A percentile compares a stretch with the other conserved stretches of the same genome.
These are phyloP conservation scores for Borostomias antarcticus DNA, from an alignment of 2,797 vertebrate genomes.

Conservation along the genomic window DNA sequence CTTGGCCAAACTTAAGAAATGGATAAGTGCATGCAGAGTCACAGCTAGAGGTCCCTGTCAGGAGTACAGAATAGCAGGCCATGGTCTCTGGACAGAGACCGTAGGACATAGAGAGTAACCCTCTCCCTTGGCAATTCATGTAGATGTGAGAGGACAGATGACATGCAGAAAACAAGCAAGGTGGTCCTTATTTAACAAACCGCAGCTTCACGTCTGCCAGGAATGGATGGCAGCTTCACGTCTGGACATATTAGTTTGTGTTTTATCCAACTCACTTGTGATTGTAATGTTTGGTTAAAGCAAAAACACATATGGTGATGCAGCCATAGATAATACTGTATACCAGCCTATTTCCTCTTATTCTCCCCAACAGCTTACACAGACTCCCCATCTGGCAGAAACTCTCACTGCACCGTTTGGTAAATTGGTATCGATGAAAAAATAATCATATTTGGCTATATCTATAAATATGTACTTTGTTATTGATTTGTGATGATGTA, in stretches of 20 bases:
- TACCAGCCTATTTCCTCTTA: no score
- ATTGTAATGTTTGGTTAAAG: background rate
- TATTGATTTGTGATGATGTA: constrained; percentile 6
- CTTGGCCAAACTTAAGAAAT: constrained; percentile 7
- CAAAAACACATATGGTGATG: background rate
- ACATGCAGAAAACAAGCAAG: background rate
- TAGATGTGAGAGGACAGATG: background rate
- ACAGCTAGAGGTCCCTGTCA: background rate
- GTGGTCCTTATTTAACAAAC: background rate
- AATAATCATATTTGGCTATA: constrained; percentile 4
- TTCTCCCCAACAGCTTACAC: background rate
- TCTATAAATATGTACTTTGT: constrained; percentile 4
- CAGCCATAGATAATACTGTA: background rate
- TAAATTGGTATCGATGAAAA: background rate
- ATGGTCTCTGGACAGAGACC: background rate
- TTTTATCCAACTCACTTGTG: background rate
- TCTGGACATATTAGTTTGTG: background rate
- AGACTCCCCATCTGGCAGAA: background rate
- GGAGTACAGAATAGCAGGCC: background rate
- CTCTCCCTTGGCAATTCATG: background rate
- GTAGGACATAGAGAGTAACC: background rate
- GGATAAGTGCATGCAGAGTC: background rate
- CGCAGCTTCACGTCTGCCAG: background rate
- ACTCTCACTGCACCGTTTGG: background rate
- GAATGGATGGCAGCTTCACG: background rate